Conservation (phyloP, 2,888 invertebrate species). For the Heteromurus nitidus region DNA sequence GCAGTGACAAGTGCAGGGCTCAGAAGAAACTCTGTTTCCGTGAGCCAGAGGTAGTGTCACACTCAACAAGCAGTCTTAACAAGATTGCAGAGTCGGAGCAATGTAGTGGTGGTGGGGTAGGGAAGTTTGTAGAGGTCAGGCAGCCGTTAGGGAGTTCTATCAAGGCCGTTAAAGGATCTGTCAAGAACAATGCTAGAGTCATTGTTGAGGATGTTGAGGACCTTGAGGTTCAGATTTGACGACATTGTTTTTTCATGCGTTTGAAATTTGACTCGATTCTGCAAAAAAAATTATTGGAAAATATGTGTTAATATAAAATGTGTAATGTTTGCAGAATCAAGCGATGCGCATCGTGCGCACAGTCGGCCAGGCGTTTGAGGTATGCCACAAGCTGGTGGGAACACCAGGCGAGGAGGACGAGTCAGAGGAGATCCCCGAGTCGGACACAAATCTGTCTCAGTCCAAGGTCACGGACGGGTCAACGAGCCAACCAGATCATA, state of each 20-base stretch:
- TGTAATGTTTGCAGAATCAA: slow-evolving; percentile 84
- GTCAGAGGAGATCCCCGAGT: slow-evolving; percentile 74
- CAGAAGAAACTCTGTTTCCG: slow-evolving; percentile 89
- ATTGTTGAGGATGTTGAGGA: slow-evolving; percentile 26
- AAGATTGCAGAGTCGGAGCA: slow-evolving; percentile 38
- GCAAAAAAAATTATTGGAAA: no score
- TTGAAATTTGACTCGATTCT: no score
- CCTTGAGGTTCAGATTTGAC: not conserved
- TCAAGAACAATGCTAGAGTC: not conserved
- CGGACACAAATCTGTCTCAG: slow-evolving; percentile 67
- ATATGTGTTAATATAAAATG: not conserved
- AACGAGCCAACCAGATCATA: slow-evolving; percentile 76
- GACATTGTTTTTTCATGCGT: not conserved
- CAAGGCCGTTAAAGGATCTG: slow-evolving; percentile 2
- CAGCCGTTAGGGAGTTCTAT: not conserved
- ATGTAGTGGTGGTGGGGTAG: not conserved
- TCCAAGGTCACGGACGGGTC: slow-evolving; percentile 75
- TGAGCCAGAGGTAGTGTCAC: slow-evolving; percentile 84
- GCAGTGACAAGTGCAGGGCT: slow-evolving; percentile 65
- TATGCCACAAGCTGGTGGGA: slow-evolving; percentile 93
- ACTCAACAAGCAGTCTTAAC: slow-evolving; percentile 58
- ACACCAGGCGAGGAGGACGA: slow-evolving; percentile 76
- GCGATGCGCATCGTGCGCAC: slow-evolving; percentile 99
- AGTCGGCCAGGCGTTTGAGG: slow-evolving; percentile 99
- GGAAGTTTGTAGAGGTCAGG: slow-evolving; percentile 5